phyloP scores from a whole-genome alignment of 2,113 vertebrate genomes.

The Phaethornis superciliosus region DNA sequence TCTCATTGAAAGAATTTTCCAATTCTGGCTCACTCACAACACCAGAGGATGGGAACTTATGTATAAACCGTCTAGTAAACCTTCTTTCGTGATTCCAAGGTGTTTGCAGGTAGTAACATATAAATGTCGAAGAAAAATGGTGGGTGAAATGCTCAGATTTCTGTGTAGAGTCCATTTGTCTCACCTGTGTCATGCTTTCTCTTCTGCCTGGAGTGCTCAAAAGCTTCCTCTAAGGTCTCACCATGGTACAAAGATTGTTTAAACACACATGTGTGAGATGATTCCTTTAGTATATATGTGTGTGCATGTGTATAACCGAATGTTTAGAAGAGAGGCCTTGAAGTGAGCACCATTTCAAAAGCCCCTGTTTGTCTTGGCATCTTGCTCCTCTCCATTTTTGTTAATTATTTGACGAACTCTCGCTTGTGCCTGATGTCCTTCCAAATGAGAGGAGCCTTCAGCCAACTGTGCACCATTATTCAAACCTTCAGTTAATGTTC shows the following conservation, averaged over 20 bases:
- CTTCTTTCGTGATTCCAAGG: not conserved
- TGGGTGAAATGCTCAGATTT: not conserved
- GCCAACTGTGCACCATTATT: conserved; percentile 58
- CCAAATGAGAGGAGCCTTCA: conserved; percentile 52
- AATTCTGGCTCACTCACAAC: not conserved
- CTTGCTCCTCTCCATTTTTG: conserved; percentile 59
- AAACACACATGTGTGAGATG: not conserved
- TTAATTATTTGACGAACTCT: conserved; percentile 65
- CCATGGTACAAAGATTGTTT: conserved; percentile 13
- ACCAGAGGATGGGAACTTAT: not conserved
- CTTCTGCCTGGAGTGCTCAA: not conserved
- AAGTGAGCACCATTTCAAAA: conserved; percentile 54
- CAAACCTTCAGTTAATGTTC: conserved; percentile 39
- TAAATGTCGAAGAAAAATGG: not conserved
- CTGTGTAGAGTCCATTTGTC: not conserved
- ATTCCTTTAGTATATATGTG: not conserved
- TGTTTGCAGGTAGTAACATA: not conserved
- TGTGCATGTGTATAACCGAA: not conserved
- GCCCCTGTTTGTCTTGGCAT: conserved; percentile 70
- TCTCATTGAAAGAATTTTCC: not conserved
- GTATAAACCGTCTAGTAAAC: not conserved
- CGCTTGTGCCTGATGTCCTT: conserved; percentile 51
- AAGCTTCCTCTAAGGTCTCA: conserved; percentile 41
- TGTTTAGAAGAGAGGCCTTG: conserved; percentile 33
- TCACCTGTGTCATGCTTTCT: conserved; percentile 20